These are phyloP conservation scores for Acromyrmex charruanus DNA, from an alignment of 1,140 invertebrate species.

Conservation along the genomic window DNA sequence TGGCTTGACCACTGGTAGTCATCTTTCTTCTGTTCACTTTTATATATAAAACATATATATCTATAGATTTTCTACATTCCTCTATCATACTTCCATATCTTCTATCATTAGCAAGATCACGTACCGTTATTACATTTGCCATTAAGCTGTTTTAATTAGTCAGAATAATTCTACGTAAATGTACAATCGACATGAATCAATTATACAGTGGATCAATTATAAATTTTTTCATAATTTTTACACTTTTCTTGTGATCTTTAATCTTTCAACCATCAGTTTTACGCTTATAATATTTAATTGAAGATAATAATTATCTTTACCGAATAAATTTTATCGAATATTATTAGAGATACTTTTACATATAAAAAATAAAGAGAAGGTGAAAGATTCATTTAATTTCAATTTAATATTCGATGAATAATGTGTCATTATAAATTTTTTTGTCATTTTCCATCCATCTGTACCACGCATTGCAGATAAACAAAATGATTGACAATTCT, in stretches of 20 bases:
- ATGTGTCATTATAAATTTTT: not conserved
- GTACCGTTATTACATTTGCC: not conserved
- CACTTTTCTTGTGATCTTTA: not conserved
- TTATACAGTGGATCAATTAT: not conserved
- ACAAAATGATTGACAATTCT: conserved; percentile 38
- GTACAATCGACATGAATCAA: not conserved
- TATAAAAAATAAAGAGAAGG: not conserved
- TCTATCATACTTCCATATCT: not conserved
- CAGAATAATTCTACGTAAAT: not conserved
- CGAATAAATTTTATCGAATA: not conserved
- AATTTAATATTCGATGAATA: not conserved
- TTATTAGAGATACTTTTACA: not conserved
- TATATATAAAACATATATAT: not conserved
- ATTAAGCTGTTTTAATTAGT: conserved; percentile 33
- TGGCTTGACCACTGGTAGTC: not conserved
- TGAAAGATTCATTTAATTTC: not conserved
- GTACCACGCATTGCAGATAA: not conserved
- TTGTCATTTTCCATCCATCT: conserved; percentile 10
- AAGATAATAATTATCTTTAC: not conserved
- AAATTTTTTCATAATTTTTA: not conserved
- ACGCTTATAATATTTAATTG: not conserved
- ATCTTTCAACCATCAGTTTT: not conserved
- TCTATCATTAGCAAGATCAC: not conserved
- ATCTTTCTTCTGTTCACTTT: not conserved
- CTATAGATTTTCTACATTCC: not conserved